Conservation (phyloP, 2,888 invertebrate genomes). For the Uloborus plumipes region DNA sequence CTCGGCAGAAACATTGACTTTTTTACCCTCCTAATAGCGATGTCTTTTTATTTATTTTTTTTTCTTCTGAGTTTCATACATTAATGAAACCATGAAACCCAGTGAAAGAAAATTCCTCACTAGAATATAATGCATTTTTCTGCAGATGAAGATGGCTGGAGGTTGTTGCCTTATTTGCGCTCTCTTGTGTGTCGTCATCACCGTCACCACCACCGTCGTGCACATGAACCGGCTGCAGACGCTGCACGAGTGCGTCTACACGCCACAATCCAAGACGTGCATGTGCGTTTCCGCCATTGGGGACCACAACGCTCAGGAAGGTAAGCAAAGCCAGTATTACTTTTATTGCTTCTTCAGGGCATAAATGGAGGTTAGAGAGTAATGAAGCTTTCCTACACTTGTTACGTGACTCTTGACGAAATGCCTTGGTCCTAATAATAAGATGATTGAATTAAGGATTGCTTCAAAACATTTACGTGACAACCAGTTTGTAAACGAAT, state of each 20-base stretch:
- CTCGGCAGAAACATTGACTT: not conserved
- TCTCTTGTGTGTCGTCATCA: slow-evolving; percentile 87
- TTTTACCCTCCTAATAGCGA: not conserved
- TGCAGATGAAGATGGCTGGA: slow-evolving; percentile 89
- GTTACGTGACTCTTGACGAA: too few species aligned
- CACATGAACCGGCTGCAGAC: slow-evolving; percentile 90
- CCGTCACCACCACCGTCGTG: slow-evolving; percentile 90
- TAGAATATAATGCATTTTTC: slow-evolving; percentile 63
- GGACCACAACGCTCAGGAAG: slow-evolving; percentile 70
- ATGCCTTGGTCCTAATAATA: too few species aligned
- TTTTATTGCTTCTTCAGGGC: not conserved
- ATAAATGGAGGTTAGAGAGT: too few species aligned
- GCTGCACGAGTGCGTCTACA: slow-evolving; percentile 87
- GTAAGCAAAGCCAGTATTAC: slow-evolving; percentile 50
- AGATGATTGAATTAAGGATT: too few species aligned
- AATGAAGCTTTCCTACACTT: too few species aligned
- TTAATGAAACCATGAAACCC: not conserved
- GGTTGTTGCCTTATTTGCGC: slow-evolving; percentile 89
- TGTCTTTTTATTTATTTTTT: not conserved
- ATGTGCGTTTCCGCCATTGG: slow-evolving; percentile 80
- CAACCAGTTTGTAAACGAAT: too few species aligned
- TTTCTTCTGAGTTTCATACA: not conserved
- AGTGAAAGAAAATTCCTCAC: not conserved
- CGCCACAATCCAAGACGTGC: slow-evolving; percentile 79
- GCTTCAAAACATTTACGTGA: too few species aligned